Evolutionary conservation across 2,888 invertebrate genomes (phyloP), one percentile per base, ranked within the genome.

Genomic region (Tachina fera): DNA sequence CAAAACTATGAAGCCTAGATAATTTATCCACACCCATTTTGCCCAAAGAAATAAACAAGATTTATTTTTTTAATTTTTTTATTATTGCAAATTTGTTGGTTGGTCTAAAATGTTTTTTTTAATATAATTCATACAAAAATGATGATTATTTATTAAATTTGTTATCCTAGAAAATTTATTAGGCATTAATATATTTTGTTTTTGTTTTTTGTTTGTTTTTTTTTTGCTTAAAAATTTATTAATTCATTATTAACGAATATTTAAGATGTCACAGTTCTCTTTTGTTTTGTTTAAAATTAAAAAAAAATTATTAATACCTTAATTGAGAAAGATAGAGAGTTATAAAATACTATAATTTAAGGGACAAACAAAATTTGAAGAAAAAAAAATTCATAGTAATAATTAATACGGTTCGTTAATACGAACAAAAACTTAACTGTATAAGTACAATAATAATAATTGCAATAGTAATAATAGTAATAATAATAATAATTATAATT

Each of bases 71-170:
- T 72, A 63, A 9, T 10, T n/a, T 72, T 51, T 72, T 41, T 70
- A 72, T 85, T 19, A 47, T 70, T 86, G 67, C 58, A 83, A 82
- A 83, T 83, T 72, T 83, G 83, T 83, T 83, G 77, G 77, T 72
- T 86, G 61, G 83, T 86, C 86, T 83, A 83, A 79, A 31, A 31
- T 31, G 31, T 68, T 72, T 43, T 67, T 61, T 68, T 68, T 79
- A 79, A 79, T 86, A 79, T 86, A 79, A 83, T 86, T 79, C 83
- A 86, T 83, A 86, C 79, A 86, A 82, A 86, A 84, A 63, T 76
- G 41, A 76, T 75, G 70, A 78, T 84, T 80, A 76, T 72, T 72
- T 65, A 39, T 76, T 65, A 63, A 83, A 86, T 86, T 86, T 86
- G 86, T 86, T 86, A 86, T 83, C 76, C 83, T 86, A 86, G 75